phyloP scores from a whole-genome alignment of 1,140 invertebrate species.

The Eriosoma lanigerum region DNA sequence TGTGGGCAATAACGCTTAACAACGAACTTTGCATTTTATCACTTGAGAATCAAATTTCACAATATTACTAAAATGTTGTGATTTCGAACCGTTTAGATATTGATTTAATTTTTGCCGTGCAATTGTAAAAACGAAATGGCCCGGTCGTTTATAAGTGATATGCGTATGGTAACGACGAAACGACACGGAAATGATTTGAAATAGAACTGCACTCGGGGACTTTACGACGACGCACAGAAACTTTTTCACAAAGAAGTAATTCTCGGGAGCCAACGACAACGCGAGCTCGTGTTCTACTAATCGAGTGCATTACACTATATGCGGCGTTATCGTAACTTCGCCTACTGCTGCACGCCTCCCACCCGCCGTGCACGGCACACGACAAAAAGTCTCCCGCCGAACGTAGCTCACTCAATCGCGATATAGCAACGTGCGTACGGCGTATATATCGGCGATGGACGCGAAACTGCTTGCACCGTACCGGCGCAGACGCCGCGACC shows the following conservation, averaged over 20 bases:
- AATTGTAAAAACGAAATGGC: too few relatives aligned
- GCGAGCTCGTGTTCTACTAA: constrained; percentile 47
- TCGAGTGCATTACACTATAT: background rate
- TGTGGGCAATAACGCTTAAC: background rate
- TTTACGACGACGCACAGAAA: background rate
- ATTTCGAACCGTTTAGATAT: too few relatives aligned
- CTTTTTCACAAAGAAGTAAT: too few relatives aligned
- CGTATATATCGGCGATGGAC: background rate
- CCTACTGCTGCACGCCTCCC: background rate
- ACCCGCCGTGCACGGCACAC: background rate
- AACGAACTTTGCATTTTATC: background rate
- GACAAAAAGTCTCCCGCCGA: background rate
- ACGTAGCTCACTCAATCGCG: background rate
- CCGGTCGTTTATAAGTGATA: background rate
- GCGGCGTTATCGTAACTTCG: constrained; percentile 14
- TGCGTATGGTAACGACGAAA: background rate
- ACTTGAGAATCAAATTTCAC: background rate
- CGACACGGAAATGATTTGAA: too few relatives aligned
- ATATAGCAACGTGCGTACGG: background rate
- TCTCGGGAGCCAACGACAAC: background rate
- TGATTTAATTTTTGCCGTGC: too few relatives aligned
- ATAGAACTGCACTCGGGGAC: background rate
- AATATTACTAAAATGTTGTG: background rate
- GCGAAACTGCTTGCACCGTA: constrained; percentile 30
- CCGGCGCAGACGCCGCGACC: constrained; percentile 50